Evolutionary conservation across 2,888 invertebrate genomes (phyloP).

Genomic region (Andrena hattorfiana): DNA sequence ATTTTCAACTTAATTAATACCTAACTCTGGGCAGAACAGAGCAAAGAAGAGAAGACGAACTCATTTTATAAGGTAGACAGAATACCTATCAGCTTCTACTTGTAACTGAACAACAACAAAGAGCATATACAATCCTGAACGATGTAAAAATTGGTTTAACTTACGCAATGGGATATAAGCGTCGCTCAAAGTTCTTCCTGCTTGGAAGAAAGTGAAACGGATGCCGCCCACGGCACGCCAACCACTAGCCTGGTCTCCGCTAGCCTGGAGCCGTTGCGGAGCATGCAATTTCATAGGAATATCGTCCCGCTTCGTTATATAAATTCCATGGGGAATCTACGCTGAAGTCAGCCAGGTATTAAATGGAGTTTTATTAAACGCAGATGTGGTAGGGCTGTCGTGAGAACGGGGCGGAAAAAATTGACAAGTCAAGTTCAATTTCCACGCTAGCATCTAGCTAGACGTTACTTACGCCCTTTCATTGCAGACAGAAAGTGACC

Average conservation of each 20-base stretch:
- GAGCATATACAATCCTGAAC: background rate
- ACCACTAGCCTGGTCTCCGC: conserved; percentile 4
- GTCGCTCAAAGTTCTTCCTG: conserved; percentile 44
- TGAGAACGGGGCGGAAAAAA: conserved; percentile 46
- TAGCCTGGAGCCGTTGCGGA: background rate
- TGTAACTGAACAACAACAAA: too few species aligned
- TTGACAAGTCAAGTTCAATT: conserved; percentile 46
- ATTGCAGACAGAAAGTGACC: background rate
- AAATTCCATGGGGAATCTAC: conserved; percentile 66
- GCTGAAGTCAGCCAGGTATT: conserved; percentile 63
- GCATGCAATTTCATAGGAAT: conserved; percentile 57
- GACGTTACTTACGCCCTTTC: background rate
- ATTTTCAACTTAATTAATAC: too few species aligned
- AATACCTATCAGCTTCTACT: too few species aligned
- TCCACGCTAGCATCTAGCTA: background rate
- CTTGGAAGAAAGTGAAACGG: conserved; percentile 63
- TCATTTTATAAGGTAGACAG: too few species aligned
- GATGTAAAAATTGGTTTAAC: conserved; percentile 22
- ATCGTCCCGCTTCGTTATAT: conserved; percentile 46
- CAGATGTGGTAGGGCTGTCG: conserved; percentile 59
- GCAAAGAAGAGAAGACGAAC: too few species aligned
- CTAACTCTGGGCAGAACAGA: too few species aligned
- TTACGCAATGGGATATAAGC: conserved; percentile 33
- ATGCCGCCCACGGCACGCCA: conserved; percentile 55
- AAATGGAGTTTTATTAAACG: conserved; percentile 74